Evolutionary conservation across 2,113 vertebrate genomes (phyloP), one percentile per base, ranked within the genome.

Genomic region (Choloepus hoffmanni): DNA sequence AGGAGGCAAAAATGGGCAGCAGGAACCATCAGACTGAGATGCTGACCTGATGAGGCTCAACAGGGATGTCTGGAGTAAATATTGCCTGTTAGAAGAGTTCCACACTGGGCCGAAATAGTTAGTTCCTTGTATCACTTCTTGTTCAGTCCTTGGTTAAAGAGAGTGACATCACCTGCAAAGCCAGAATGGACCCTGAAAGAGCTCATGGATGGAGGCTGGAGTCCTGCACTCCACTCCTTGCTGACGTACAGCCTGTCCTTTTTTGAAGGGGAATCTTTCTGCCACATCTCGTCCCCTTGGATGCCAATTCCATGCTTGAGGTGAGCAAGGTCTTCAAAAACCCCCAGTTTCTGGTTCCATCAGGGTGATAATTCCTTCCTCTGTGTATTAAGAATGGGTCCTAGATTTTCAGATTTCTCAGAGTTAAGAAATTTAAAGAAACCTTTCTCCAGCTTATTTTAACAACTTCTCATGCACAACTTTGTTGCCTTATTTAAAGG

Each of bases 211-310:
- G n/a, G 78, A 45, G 53, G 23, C 23, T n/a, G 7, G 50, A 36
- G 53, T 55, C 21, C 60, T 14, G 0, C 0, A 0, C 2, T 45
- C 1, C 4, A n/a, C n/a, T 53, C 18, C 33, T 53, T n/a, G 21
- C 8, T 28, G 5, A 13, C 62, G 43, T 18, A 23, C 33, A 83
- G n/a, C 40, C 53, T 77, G 33, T 63, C 11, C 23, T 68, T 88
- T 76, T 53, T 84, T 7, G 23, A 43, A 84, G 84, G 73, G 30
- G 7, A 88, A 5, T 50, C 65, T 55, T 18, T 76, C 45, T 40
- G 16, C 43, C 24, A 63, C 26, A 60, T 36, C 26, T 14, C 23
- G 40, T 15, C 16, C 9, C 36, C 14, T 28, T 63, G 78, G 50
- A 72, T 62, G 4, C 11, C 28, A 45, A 45, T 23, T 43, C 2